These are phyloP conservation scores for Ceramica pisi DNA, from an alignment of 2,888 invertebrate genomes.

Conservation along the genomic window DNA sequence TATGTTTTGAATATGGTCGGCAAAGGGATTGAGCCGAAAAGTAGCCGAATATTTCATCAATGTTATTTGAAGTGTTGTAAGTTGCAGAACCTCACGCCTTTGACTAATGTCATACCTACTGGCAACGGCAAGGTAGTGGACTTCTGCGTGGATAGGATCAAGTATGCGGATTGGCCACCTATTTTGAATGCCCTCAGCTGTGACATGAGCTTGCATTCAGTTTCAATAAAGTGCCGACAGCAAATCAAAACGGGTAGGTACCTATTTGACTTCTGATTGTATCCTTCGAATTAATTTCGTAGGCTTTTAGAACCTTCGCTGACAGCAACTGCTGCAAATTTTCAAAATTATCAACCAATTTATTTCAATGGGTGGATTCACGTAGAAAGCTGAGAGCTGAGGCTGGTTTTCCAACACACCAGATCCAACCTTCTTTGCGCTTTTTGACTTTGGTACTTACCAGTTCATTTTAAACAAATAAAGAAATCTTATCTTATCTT, in stretches of 20 bases:
- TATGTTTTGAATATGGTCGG: constrained; percentile 82
- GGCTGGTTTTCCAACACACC: neutral
- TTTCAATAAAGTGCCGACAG: constrained; percentile 92
- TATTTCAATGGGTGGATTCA: neutral
- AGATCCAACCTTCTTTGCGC: neutral
- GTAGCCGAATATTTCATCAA: constrained; percentile 87
- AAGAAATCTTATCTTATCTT: too few relatives aligned
- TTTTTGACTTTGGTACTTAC: neutral
- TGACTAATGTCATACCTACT: constrained; percentile 83
- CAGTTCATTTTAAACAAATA: too few relatives aligned
- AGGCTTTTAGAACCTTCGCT: constrained; percentile 11
- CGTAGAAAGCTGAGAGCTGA: neutral
- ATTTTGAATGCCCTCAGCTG: constrained; percentile 93
- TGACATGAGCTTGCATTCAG: constrained; percentile 93
- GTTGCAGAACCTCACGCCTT: constrained; percentile 85
- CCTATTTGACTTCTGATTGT: constrained; percentile 22
- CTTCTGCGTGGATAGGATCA: constrained; percentile 94
- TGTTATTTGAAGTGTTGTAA: constrained; percentile 89
- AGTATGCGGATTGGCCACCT: constrained; percentile 94
- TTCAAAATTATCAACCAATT: neutral
- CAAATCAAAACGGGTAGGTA: constrained; percentile 84
- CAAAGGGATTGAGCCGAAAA: constrained; percentile 83
- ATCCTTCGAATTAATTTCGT: constrained; percentile 28
- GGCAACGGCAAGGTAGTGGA: constrained; percentile 91
- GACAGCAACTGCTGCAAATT: neutral